Conservation (phyloP, 2,888 invertebrate species). For the Conomelus anceps region DNA sequence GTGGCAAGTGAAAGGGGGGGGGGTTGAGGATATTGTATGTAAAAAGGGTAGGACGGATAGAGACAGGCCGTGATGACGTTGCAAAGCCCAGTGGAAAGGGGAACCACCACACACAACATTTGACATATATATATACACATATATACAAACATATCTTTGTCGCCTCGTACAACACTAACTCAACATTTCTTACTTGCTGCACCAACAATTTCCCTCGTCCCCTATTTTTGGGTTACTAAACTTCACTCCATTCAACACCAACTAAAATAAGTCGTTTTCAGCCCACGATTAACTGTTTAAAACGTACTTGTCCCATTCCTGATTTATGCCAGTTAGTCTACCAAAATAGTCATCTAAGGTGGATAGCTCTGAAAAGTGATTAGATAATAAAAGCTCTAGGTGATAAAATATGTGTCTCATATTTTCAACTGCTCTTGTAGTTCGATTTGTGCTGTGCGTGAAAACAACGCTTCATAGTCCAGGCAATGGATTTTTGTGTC, state of each 20-base stretch:
- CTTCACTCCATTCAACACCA: not conserved
- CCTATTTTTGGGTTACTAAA: not conserved
- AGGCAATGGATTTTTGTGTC: too few species aligned
- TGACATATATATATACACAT: not conserved
- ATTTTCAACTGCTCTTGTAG: too few species aligned
- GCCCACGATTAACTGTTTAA: not conserved
- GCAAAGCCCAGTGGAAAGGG: not conserved
- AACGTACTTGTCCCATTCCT: too few species aligned
- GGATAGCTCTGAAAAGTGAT: too few species aligned
- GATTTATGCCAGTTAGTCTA: too few species aligned
- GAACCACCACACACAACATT: not conserved
- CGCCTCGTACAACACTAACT: not conserved
- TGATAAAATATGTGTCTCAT: too few species aligned
- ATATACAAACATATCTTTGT: not conserved
- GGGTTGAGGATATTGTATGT: not conserved
- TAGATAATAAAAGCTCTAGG: too few species aligned
- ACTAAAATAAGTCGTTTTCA: not conserved
- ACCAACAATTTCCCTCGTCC: not conserved
- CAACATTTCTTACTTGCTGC: not conserved
- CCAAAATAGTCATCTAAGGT: too few species aligned
- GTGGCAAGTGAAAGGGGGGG: not conserved
- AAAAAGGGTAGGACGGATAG: not conserved
- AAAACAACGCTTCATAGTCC: too few species aligned
- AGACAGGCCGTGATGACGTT: constrained; percentile 1
- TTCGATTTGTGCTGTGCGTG: too few species aligned